Percentiles rank a stretch among this genome's conserved stretches.
phyloP scores from a whole-genome alignment of 2,113 vertebrate species.

The Rhea americana region DNA sequence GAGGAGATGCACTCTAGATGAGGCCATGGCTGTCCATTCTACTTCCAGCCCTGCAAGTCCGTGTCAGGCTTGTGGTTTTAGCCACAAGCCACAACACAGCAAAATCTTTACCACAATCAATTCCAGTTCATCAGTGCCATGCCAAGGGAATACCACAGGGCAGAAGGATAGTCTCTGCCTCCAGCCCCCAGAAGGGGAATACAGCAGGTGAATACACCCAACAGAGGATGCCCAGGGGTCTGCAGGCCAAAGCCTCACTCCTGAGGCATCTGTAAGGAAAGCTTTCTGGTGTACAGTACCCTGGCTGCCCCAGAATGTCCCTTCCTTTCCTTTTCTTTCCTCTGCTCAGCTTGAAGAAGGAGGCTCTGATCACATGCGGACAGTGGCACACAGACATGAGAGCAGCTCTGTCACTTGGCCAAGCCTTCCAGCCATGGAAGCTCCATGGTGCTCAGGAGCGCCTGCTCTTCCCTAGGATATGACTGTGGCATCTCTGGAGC shows the following conservation, averaged over 20 bases:
- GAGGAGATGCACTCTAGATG: not conserved
- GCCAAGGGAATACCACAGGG: not conserved
- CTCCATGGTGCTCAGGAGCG: not conserved
- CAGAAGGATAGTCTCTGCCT: not conserved
- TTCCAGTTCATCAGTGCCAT: not conserved
- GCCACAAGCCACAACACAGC: not conserved
- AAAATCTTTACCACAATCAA: not conserved
- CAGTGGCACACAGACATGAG: not conserved
- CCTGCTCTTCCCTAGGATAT: not conserved
- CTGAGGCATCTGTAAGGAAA: not conserved
- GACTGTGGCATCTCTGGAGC: fast-evolving
- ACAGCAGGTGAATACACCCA: not conserved
- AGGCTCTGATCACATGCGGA: too few species aligned
- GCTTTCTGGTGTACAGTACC: not conserved
- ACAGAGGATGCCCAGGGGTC: not conserved
- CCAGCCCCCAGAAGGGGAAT: too few species aligned
- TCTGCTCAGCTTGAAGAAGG: not conserved
- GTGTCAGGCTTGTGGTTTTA: not conserved
- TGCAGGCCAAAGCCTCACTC: not conserved
- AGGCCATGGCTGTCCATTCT: not conserved
- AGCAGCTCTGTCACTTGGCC: not conserved
- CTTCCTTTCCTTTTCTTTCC: not conserved
- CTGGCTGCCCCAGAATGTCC: not conserved
- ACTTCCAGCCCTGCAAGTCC: not conserved
- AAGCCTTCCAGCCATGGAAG: not conserved